These are phyloP conservation scores for Tonatia bakeri DNA, from an alignment of 2,113 vertebrate species.

Conservation along the genomic window DNA sequence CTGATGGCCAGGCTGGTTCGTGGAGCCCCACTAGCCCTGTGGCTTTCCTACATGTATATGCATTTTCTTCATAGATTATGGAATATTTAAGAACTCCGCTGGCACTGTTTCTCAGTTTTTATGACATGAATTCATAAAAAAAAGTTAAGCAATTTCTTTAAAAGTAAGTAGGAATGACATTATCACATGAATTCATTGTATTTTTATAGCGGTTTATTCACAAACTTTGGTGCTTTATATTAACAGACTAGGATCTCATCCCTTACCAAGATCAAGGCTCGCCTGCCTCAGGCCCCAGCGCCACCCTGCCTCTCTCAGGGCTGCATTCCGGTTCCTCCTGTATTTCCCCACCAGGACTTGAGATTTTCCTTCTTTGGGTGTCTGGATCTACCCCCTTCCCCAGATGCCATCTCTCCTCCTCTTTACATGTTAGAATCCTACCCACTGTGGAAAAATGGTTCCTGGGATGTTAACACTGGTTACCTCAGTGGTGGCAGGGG, in stretches of 20 bases:
- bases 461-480: background rate
- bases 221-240: background rate
- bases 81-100: background rate
- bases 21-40: background rate
- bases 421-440: background rate
- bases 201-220: background rate
- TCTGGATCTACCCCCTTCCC: too few species aligned
- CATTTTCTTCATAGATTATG: background rate
- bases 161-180: background rate
- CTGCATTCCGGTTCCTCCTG: rapidly evolving
- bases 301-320: background rate
- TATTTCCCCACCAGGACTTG: background rate
- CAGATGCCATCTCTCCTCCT: background rate
- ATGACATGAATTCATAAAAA: background rate
- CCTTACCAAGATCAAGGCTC: background rate
- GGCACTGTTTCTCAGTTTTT: background rate
- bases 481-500: background rate
- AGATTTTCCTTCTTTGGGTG: background rate
- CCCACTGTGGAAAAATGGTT: background rate
- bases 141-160: background rate
- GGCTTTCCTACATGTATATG: background rate
- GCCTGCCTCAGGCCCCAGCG: rapidly evolving
- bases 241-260: background rate
- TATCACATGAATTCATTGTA: background rate
- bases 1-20: too few species aligned